phyloP scores from a whole-genome alignment of 2,888 invertebrate species.

The Formica aserva region DNA sequence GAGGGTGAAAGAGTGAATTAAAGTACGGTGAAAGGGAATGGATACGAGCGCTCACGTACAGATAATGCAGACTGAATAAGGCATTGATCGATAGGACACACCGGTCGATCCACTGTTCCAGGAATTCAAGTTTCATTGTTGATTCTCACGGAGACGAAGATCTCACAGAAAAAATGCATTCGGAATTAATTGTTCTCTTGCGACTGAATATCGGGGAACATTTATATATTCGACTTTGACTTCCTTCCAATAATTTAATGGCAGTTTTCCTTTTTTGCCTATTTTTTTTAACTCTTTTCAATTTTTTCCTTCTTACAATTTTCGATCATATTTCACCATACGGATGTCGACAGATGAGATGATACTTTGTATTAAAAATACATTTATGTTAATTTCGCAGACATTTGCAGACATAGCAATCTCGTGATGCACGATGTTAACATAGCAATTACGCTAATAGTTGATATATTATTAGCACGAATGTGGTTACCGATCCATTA shows the following conservation, averaged over 20 bases:
- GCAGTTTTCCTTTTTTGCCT: background rate
- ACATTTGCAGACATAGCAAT: background rate
- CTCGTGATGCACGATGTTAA: background rate
- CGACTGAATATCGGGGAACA: background rate
- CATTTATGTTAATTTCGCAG: background rate
- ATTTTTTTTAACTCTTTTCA: background rate
- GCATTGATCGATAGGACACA: slow-evolving; percentile 76
- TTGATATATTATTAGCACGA: slow-evolving; percentile 43
- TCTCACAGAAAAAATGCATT: slow-evolving; percentile 27
- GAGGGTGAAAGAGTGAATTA: slow-evolving; percentile 59
- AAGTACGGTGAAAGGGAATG: slow-evolving; percentile 26
- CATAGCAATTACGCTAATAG: slow-evolving; percentile 36
- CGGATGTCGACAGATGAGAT: background rate
- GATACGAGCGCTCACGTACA: slow-evolving; percentile 21
- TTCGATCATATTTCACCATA: background rate
- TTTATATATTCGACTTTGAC: slow-evolving; percentile 14
- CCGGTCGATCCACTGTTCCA: slow-evolving; percentile 57
- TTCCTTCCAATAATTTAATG: slow-evolving; percentile 23
- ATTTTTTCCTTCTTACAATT: background rate
- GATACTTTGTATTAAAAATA: background rate
- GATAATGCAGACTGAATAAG: slow-evolving; percentile 65
- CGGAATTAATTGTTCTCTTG: slow-evolving; percentile 27
- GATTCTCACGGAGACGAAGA: slow-evolving; percentile 10
- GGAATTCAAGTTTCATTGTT: background rate
- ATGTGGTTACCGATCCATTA: slow-evolving; percentile 27